phyloP scores from a whole-genome alignment of 2,113 vertebrate species.

The Archocentrus centrarchus region DNA sequence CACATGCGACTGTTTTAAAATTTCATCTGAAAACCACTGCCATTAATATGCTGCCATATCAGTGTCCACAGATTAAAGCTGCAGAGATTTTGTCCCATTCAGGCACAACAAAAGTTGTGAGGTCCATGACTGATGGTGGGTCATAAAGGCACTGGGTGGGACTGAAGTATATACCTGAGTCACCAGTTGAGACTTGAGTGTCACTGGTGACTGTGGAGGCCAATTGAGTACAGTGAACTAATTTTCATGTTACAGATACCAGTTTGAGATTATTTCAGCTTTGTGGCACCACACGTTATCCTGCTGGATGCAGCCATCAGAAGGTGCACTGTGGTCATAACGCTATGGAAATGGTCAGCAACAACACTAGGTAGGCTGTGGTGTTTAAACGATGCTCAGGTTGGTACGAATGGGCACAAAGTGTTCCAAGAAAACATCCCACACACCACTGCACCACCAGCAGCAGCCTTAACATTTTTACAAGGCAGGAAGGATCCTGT shows the following conservation, averaged over 20 bases:
- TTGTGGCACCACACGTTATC: not conserved
- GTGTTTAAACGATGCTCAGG: not conserved
- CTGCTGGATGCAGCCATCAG: not conserved
- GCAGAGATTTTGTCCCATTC: not conserved
- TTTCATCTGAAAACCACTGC: not conserved
- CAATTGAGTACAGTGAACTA: not conserved
- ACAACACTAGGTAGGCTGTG: not conserved
- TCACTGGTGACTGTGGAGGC: accelerated
- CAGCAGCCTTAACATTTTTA: not conserved
- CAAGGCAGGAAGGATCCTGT: not conserved
- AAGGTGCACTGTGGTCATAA: not conserved
- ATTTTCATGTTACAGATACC: not conserved
- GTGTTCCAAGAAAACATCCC: not conserved
- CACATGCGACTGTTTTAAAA: not conserved
- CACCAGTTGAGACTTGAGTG: not conserved
- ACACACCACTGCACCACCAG: not conserved
- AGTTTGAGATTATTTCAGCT: not conserved
- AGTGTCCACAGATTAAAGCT: not conserved
- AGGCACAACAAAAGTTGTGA: not conserved
- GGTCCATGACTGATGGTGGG: not conserved
- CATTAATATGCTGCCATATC: not conserved
- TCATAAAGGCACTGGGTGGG: not conserved
- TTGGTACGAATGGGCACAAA: not conserved
- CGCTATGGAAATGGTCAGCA: no score
- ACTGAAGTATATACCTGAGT: not conserved